These are phyloP conservation scores for Heliconius charithonia DNA, from an alignment of 2,888 invertebrate species.

Conservation along the genomic window DNA sequence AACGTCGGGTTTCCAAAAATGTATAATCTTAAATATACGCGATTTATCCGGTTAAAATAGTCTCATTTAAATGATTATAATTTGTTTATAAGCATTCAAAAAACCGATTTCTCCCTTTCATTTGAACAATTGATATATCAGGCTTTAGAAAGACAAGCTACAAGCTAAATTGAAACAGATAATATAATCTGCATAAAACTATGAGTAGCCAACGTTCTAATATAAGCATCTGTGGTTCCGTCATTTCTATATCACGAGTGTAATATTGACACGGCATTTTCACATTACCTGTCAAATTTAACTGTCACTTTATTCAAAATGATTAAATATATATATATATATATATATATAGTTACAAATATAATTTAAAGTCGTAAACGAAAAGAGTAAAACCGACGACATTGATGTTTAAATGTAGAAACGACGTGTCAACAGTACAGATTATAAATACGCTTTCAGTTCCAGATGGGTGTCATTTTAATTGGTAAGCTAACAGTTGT, in stretches of 20 bases:
- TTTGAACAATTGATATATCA: not conserved
- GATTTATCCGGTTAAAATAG: too few species aligned
- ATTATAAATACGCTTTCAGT: slow-evolving; percentile 6
- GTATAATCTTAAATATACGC: too few species aligned
- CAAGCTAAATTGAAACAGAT: slow-evolving; percentile 1
- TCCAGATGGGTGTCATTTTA: slow-evolving; percentile 10
- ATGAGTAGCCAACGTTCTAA: slow-evolving; percentile 3
- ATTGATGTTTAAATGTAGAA: not conserved
- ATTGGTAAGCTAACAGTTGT: slow-evolving; percentile 11
- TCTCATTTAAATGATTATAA: not conserved
- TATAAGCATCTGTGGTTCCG: slow-evolving; percentile 8
- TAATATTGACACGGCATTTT: not conserved
- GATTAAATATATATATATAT: too few species aligned
- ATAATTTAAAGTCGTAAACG: too few species aligned
- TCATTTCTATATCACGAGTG: not conserved
- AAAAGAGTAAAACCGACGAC: not conserved
- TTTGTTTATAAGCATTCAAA: not conserved
- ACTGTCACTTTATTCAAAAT: too few species aligned
- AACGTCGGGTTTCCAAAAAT: too few species aligned
- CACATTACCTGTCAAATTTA: not conserved
- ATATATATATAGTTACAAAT: too few species aligned
- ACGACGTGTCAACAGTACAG: not conserved
- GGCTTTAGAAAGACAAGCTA: not conserved
- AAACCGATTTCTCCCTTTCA: not conserved
- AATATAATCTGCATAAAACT: slow-evolving; percentile 7